These are phyloP conservation scores for Hirtodrosophila confusa DNA, from an alignment of 2,888 invertebrate species.

Conservation along the genomic window DNA sequence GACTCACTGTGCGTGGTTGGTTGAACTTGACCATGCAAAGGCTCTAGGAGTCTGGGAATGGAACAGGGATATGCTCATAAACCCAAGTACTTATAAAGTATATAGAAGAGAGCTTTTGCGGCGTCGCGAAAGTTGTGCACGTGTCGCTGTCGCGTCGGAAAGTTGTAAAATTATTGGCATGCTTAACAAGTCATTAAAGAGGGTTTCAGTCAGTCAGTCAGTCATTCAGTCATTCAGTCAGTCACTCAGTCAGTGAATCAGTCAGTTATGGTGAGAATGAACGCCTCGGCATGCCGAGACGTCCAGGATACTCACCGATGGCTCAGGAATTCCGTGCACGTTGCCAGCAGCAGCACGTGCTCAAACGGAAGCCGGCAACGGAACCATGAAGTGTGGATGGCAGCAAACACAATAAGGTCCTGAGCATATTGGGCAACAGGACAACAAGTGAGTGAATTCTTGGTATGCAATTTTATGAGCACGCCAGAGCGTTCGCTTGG, in stretches of 20 bases:
- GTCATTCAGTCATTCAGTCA: conserved; percentile 7
- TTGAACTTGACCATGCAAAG: conserved; percentile 64
- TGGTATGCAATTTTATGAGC: conserved; percentile 74
- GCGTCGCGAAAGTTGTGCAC: conserved; percentile 70
- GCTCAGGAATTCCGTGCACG: conserved; percentile 81
- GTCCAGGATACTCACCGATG: conserved; percentile 49
- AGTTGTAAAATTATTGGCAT: conserved; percentile 77
- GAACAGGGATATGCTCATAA: background rate
- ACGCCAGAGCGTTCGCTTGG: conserved; percentile 11
- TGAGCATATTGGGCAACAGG: conserved; percentile 49
- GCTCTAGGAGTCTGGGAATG: conserved; percentile 3
- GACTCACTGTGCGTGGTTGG: conserved; percentile 44
- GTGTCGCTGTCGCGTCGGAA: conserved; percentile 57
- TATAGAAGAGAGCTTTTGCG: conserved; percentile 24
- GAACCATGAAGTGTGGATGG: conserved; percentile 44
- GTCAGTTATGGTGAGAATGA: conserved; percentile 41
- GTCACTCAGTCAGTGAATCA: conserved; percentile 15
- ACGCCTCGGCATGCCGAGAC: conserved; percentile 58
- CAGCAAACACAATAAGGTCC: conserved; percentile 48
- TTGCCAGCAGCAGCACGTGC: conserved; percentile 80
- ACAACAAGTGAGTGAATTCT: conserved; percentile 30
- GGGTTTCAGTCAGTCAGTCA: conserved; percentile 22
- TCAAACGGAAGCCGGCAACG: conserved; percentile 61
- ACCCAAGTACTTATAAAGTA: conserved; percentile 6
- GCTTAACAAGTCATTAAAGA: conserved; percentile 74